Evolutionary conservation across 2,113 vertebrate species (phyloP).

Genomic region (Guaruba guarouba): DNA sequence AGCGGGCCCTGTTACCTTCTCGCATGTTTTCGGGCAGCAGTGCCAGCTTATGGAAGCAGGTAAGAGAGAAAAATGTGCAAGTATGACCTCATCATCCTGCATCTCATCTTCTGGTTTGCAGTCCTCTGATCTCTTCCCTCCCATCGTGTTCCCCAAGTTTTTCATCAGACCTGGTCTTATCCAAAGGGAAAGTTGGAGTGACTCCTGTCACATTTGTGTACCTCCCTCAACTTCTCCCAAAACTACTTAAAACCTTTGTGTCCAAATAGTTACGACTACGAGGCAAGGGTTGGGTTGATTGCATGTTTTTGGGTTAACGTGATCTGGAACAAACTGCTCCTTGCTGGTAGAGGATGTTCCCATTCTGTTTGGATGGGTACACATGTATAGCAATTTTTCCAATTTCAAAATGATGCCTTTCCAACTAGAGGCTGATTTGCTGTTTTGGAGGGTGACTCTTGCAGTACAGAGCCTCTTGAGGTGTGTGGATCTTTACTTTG

Average conservation of each 20-base stretch:
- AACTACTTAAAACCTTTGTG: not conserved
- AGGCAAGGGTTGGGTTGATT: not conserved
- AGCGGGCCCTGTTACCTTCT: slow-evolving; percentile 72
- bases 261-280: rapidly evolving
- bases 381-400: rapidly evolving
- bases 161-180: not conserved
- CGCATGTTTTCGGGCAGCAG: slow-evolving; percentile 78
- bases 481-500: not conserved
- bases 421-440: not conserved
- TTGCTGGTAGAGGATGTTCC: rapidly evolving
- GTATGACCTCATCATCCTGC: rapidly evolving
- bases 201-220: not conserved
- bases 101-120: not conserved
- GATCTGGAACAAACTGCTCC: not conserved
- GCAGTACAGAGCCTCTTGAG: not conserved
- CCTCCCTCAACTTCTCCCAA: not conserved
- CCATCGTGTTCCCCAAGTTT: not conserved
- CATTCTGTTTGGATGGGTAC: rapidly evolving
- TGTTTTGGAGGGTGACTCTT: not conserved
- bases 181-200: not conserved
- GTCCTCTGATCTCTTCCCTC: not conserved
- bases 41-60: slow-evolving; percentile 83
- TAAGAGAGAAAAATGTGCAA: not conserved
- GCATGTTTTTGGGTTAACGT: rapidly evolving
- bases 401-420: rapidly evolving